Base-by-base conservation (phyloP, 2,888 invertebrate species). In the Zaprionus lineosus region DNA sequence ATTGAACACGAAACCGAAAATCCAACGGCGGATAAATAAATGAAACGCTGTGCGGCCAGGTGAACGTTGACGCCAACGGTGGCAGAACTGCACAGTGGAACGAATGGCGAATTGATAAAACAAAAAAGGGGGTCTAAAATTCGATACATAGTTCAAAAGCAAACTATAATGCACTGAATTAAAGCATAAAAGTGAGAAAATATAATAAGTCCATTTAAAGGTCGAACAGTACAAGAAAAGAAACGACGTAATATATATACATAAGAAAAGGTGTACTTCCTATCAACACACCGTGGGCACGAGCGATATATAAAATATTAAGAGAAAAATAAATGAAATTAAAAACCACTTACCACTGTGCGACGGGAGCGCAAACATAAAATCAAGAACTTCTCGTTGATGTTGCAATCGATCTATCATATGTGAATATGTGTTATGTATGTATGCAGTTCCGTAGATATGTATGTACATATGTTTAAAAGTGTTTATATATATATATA, bases 1-100 rank as follows among this genome's bases (percentile, higher is more conserved):
- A 88, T 86, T 88, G 87, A 87, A 76, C 65, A 52, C 65, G 51
- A 73, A 79, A 68, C 61, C 73, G 66, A 46, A 77, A 74, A 60
- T 72, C 64, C 69, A 63, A 63, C 73, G 43, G 59, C 61, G 71
- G 68, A 68, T 78, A 74, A 77, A 79, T 77, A 67, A 62, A 66
- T 50, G 43, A 66, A 66, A 48, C 60, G 39, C 56, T 21, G 39
- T 33, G 55, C 59, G 50, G 19, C 63, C 41, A 55, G 67, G 60
- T 59, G 51, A 59, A 34, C 52, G 51, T 31, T 44, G 47, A 52
- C 57, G 58, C 6, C 59, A 37, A 34, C 56, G 58, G 26, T 15
- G 46, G 24, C 75, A 48, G 31, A 26, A 15, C 11, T 39, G 57
- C 64, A 76, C 76, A 67, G 75, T 76, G 76, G 72, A 12, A 9